Base-by-base conservation (phyloP, 2,888 invertebrate genomes). In the Tiliacea aurago region DNA sequence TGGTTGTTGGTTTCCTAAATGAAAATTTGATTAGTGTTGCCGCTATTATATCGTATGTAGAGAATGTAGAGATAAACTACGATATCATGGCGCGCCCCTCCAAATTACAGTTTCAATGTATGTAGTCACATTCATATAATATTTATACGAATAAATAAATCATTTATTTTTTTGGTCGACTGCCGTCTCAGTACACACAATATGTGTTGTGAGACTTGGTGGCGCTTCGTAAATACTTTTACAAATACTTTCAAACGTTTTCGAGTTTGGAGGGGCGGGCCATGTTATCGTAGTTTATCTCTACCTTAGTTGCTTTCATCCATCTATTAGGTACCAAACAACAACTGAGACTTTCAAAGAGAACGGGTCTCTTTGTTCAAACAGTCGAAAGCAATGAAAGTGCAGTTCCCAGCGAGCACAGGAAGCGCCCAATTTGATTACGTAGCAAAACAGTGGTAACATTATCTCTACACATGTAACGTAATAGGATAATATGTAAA, bases 401-500 rank as follows among this genome's bases (percentile, higher is more conserved):
- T 43, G 58, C 75, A 64, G 63, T 83, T 83, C 83, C 64, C 80
- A 79, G 45, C 43, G 33, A 43, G 49, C 45, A 64, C 74, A 69
- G 84, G 83, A 86, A 86, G 67, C 53, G 61, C 18, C 59, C 76
- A 74, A 86, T 76, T 84, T 71, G 73, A 73, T 76, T 72, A 84
- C 78, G 76, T 70, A 66, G 64, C 64, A 53, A 77, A 84, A 84
- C 84, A 84, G 78, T 78, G 70, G 47, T 64, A 64, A 49, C 71
- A 70, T 84, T 84, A 84, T 58, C 37, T 70, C 49, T 66, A 84
- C 67, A 83, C 77, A 65, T 74, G 75, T 80, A 67, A 84, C 68
- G 45, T 79, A 71, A 82, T 77, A 76, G 58, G 47, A 72, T 85
- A 75, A 85, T 79, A 84, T 83, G 80, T 83, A 78, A 85, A 77